Evolutionary conservation across 2,797 vertebrate species (phyloP), one percentile per base, ranked within the genome.

Genomic region (Scomberomorus guttatus): DNA sequence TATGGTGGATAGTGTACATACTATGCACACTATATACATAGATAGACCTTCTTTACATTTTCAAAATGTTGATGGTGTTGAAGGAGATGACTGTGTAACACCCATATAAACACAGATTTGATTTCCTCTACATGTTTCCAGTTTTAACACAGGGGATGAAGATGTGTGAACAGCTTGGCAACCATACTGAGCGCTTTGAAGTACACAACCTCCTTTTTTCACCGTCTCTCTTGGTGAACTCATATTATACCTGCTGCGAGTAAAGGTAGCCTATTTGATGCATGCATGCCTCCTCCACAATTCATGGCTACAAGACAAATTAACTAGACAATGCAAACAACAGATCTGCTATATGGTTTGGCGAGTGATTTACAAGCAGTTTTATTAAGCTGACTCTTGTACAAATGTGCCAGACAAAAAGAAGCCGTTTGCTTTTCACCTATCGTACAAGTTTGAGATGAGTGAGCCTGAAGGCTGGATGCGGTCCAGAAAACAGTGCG

Each of bases 111-210:
- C 64, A 72, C 79, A 75, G 66, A 72, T 86, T 76, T 84, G 68
- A 83, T 91, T 90, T 90, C 71, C 69, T 64, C 69, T 85, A 84
- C 79, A 79, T 86, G 68, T 83, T 89, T 87, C 84, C 81, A 82
- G 80, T 62, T 90, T 86, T 74, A 81, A 85, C 89, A 85, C 85
- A 56, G 64, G 87, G 88, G 90, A 90, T 79, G 63, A 80, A 85
- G 82, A 88, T 69, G 78, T 85, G 79, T 69, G 86, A 93, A 91
- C 90, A 94, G 89, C 90, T 93, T 93, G 91, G 89, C 90, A 92
- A 89, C 87, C 88, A 88, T 75, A 83, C 44, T 78, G 84, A 88
- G 86, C 17, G 81, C 90, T 94, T 93, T 93, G 91, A 94, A 92
- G 92, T 90, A 79, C 77, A 85, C 87, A 86, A 80, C 87, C 88